Evolutionary conservation across 2,797 vertebrate species (phyloP).

Genomic region (Sebastes trivittatus): DNA sequence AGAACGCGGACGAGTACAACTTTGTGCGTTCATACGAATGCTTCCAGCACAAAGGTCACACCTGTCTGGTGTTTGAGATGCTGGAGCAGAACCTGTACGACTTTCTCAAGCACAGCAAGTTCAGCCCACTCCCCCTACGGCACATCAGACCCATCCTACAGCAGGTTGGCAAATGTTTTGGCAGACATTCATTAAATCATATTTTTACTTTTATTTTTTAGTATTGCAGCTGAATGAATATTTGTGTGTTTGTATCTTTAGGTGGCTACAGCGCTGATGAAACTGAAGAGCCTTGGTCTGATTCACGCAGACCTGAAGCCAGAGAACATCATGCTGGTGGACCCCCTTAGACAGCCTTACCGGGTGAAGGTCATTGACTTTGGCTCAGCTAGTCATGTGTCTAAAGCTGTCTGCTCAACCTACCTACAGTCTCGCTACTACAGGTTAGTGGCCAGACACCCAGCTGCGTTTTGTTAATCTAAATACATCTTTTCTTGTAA

Average conservation of each 20-base stretch:
- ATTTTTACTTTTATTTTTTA: background rate
- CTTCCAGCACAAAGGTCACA: slow-evolving; percentile 99
- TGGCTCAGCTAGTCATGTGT: slow-evolving; percentile 97
- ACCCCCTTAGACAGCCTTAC: slow-evolving; percentile 95
- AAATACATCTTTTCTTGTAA: background rate
- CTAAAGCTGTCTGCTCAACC: slow-evolving; percentile 98
- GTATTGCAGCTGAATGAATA: background rate
- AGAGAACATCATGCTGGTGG: slow-evolving; percentile 99
- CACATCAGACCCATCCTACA: slow-evolving; percentile 85
- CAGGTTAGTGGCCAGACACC: slow-evolving; percentile 81
- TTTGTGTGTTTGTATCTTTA: slow-evolving; percentile 53
- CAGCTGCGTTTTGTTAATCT: background rate
- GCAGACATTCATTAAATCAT: background rate
- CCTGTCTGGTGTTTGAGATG: slow-evolving; percentile 99
- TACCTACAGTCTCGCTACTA: slow-evolving; percentile 99
- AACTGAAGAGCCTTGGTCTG: slow-evolving; percentile 95
- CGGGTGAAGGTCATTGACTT: slow-evolving; percentile 99
- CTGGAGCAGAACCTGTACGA: slow-evolving; percentile 99
- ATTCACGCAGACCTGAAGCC: slow-evolving; percentile 99
- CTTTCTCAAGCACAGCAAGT: slow-evolving; percentile 99
- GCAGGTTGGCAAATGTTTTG: slow-evolving; percentile 66
- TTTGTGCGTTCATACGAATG: slow-evolving; percentile 98
- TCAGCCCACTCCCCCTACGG: slow-evolving; percentile 93
- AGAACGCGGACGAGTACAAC: slow-evolving; percentile 98
- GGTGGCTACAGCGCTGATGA: slow-evolving; percentile 98